Base-by-base conservation (phyloP, 2,797 vertebrate genomes). In the Tapirus indicus region DNA sequence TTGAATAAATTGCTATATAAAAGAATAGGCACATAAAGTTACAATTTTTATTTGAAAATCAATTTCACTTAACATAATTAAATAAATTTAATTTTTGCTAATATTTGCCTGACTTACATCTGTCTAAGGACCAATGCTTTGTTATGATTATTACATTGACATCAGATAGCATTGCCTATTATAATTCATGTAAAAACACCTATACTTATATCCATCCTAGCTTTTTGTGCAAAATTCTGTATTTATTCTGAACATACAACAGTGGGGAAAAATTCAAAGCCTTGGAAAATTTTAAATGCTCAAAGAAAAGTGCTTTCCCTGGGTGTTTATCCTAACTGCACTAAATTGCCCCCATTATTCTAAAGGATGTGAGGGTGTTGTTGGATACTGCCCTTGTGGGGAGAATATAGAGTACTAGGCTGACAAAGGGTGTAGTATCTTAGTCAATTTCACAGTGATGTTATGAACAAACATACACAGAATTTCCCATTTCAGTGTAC, bases 401-500 rank as follows among this genome's bases (percentile, higher is more conserved):
- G 6, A n/a, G n/a, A 2, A 20, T 32, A 41, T 3, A 38, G 25
- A 49, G 18, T 25, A 21, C 2, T 5, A 52, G 16, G 5, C 49
- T 56, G 29, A 25, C 64, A 21, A 69, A 72, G 27, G 20, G 8
- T 47, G 18, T 6, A 9, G 10, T 56, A 32, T 47, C 21, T 60
- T 29, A 84, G 29, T 13, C 72, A 49, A 27, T 71, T 72, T 79
- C 32, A 72, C 35, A 3, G 1, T 3, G 7, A 29, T 27, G 3
- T 41, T 6, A 38, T 5, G 17, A 87, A 38, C 6, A 90, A 52
- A 56, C 38, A 69, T 38, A 11, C 5, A 4, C 10, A 49, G 12
- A 35, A 41, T 56, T 49, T 4, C 7, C 8, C 12, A 52, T 27
- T 18, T 44, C 4, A 14, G 0, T 11, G 1, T 49, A 17, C n/a